Conservation (phyloP, 2,797 vertebrate genomes). For the Gymnopithys bicolor region DNA sequence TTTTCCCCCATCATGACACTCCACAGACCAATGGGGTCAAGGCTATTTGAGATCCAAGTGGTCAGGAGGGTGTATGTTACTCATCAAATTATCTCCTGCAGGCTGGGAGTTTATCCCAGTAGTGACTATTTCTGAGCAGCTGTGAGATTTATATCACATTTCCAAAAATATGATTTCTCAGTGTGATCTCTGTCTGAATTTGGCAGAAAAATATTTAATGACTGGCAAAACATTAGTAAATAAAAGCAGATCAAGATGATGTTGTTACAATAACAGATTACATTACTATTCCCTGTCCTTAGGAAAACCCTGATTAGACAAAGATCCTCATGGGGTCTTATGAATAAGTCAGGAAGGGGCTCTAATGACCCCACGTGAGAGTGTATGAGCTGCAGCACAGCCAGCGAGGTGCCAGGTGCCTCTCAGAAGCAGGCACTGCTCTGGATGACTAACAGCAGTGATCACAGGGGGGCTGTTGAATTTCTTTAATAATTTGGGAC, state of each 20-base stretch:
- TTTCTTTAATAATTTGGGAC: not conserved
- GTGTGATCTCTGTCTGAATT: constrained; percentile 20
- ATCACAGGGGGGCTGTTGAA: not conserved
- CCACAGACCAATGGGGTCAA: not conserved
- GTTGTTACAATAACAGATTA: constrained; percentile 64
- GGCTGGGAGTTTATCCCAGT: not conserved
- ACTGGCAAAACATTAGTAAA: constrained; percentile 63
- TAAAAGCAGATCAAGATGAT: constrained; percentile 55
- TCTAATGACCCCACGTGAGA: not conserved
- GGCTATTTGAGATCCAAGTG: not conserved
- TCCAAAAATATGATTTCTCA: constrained; percentile 10
- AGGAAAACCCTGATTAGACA: constrained; percentile 51
- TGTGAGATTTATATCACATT: not conserved
- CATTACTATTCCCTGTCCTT: constrained; percentile 44
- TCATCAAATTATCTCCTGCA: not conserved
- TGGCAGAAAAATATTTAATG: constrained; percentile 26
- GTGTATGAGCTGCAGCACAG: not conserved
- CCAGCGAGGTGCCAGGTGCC: constrained; percentile 21
- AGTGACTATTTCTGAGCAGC: not conserved
- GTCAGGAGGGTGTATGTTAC: not conserved
- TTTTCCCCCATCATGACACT: not conserved
- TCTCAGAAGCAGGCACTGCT: not conserved
- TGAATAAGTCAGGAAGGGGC: constrained; percentile 54
- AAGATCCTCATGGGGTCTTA: constrained; percentile 21
- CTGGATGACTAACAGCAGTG: constrained; percentile 16